These are phyloP conservation scores for Colinus virginianus DNA, from an alignment of 2,113 vertebrate species.

Conservation along the genomic window DNA sequence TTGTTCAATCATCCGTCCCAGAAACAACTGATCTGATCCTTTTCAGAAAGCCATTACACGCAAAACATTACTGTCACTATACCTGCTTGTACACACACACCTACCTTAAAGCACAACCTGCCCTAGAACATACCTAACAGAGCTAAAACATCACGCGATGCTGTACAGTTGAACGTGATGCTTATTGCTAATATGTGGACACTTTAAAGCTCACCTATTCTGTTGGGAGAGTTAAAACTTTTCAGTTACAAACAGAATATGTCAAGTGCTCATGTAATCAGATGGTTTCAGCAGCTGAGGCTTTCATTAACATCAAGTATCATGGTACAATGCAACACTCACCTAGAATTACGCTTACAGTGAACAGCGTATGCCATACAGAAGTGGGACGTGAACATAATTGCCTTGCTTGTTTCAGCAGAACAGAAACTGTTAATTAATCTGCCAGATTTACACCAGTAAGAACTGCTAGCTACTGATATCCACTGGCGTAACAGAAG, in stretches of 20 bases:
- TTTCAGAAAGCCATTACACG: neutral
- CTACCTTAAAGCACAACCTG: neutral
- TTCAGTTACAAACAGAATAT: neutral
- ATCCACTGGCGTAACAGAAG: neutral
- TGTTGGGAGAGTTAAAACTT: neutral
- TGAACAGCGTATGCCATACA: neutral
- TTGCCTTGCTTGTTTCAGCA: conserved; percentile 7
- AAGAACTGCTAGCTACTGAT: neutral
- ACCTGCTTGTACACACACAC: neutral
- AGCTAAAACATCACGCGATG: neutral
- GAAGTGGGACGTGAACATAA: neutral
- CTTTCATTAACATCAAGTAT: neutral
- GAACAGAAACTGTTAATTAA: conserved; percentile 20
- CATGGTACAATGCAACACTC: neutral
- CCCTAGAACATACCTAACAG: fast-evolving
- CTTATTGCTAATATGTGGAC: neutral
- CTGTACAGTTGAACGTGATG: neutral
- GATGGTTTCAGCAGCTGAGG: neutral
- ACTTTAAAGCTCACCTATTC: neutral
- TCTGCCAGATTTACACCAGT: neutral
- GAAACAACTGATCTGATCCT: neutral
- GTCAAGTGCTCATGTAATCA: neutral
- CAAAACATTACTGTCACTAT: neutral
- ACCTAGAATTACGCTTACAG: neutral
- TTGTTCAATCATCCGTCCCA: neutral